These are phyloP conservation scores for Emydocephalus ijimae DNA, from an alignment of 2,113 vertebrate species.

Conservation along the genomic window DNA sequence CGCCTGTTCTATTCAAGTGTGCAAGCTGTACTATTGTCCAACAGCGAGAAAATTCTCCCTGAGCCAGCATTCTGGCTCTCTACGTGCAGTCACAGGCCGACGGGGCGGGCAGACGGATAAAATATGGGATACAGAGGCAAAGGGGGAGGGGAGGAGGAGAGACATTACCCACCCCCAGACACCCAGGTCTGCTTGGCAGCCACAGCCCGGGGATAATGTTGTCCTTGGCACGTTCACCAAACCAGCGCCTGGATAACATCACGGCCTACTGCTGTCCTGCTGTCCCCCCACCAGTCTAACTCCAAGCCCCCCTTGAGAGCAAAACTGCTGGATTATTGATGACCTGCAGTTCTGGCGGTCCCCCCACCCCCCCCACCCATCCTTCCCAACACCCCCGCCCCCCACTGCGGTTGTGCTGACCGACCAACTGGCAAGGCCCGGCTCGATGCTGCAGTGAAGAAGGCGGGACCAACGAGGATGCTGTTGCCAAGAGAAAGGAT, in stretches of 20 bases:
- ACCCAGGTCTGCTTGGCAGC: neutral
- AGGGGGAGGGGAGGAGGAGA: neutral
- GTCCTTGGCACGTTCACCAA: neutral
- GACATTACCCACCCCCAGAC: neutral
- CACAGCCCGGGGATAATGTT: neutral
- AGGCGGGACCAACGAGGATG: slow-evolving; percentile 32
- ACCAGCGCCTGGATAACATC: neutral
- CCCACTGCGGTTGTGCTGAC: neutral
- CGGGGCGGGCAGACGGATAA: neutral
- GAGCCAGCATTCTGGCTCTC: neutral
- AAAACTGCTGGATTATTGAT: slow-evolving; percentile 21
- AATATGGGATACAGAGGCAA: neutral
- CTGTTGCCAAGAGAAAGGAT: slow-evolving; percentile 46
- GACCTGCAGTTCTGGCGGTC: neutral
- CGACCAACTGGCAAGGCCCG: neutral
- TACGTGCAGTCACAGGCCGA: neutral
- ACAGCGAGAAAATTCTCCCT: neutral
- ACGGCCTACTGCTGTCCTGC: neutral
- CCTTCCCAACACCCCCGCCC: neutral
- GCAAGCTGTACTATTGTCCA: neutral
- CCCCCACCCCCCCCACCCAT: neutral
- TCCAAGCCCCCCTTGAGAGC: neutral
- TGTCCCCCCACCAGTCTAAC: neutral
- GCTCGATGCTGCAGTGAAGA: slow-evolving; percentile 45
- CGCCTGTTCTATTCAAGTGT: neutral